Conservation (phyloP, 2,888 invertebrate species). For the Crossocerus cetratus region DNA sequence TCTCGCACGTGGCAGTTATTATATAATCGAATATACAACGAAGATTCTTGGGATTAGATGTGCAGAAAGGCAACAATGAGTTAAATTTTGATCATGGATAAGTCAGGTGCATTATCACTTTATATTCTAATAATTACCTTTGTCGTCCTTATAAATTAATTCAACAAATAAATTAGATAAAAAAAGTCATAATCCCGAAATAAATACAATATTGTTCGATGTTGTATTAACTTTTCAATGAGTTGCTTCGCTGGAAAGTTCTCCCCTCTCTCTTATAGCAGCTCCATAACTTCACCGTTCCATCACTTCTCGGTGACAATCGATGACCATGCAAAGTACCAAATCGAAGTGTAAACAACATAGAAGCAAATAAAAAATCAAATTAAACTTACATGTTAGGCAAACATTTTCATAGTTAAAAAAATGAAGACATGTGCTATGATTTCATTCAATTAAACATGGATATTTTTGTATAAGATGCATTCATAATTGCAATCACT, state of each 20-base stretch:
- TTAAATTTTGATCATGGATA: slow-evolving; percentile 22
- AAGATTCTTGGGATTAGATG: too few species aligned
- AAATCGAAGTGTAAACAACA: slow-evolving; percentile 72
- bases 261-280: slow-evolving; percentile 71
- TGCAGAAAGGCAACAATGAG: not conserved
- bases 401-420: slow-evolving; percentile 22
- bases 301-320: slow-evolving; percentile 70
- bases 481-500: slow-evolving; percentile 38
- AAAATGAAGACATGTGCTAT: slow-evolving; percentile 18
- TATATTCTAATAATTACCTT: slow-evolving; percentile 17
- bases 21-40: too few species aligned
- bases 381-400: slow-evolving; percentile 44
- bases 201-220: slow-evolving; percentile 58
- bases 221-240: slow-evolving; percentile 71
- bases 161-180: slow-evolving; percentile 46
- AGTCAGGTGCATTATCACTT: slow-evolving; percentile 52
- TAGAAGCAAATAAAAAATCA: slow-evolving; percentile 65
- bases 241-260: slow-evolving; percentile 75
- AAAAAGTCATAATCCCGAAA: slow-evolving; percentile 51
- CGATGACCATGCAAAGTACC: slow-evolving; percentile 75
- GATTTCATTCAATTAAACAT: slow-evolving; percentile 32
- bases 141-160: slow-evolving; percentile 33
- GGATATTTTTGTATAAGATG: slow-evolving; percentile 25
- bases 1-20: too few species aligned
- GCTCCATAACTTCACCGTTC: slow-evolving; percentile 74